Evolutionary conservation across 2,888 invertebrate species (phyloP), one percentile per base, ranked within the genome.

Genomic region (Lamproptera curius): DNA sequence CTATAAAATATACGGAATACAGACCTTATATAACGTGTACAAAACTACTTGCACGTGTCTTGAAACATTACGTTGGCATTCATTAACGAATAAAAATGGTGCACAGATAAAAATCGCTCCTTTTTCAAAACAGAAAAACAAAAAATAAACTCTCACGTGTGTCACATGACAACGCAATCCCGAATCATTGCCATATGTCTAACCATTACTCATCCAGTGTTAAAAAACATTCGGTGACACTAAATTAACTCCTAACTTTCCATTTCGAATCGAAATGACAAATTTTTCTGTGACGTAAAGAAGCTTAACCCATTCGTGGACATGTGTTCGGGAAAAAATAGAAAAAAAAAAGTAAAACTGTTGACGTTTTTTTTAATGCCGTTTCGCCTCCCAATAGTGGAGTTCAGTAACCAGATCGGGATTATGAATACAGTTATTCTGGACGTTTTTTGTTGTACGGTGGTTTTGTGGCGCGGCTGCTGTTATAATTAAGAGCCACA

Each of bases 361-460:
- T n/a, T 42, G n/a, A n/a, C 65, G 70, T 74, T 78, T 75, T 69
- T 58, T 55, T 43, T 41, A 5, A n/a, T 11, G 31, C 11, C 11
- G 20, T 20, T 20, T 20, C 20, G 20, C 20, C 20, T 20, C 6
- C 6, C 31, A 34, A 13, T 43, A 42, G 45, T 45, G 57, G 67
- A 78, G 84, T 83, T 84, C 83, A 84, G 81, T 85, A 83, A 85
- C 85, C 84, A 84, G 83, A 82, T 80, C 72, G 67, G 72, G 73
- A 79, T 76, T 77, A 78, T 73, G 73, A 73, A 78, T 65, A 77
- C 73, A 73, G 81, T 79, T 80, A 77, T 80, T 81, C 81, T 77
- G 70, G 65, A 65, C 73, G 45, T 47, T 82, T 80, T 73, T 71
- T 70, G 65, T 68, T 31, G 31, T 31, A 1, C 74, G 74, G 73